Percentiles rank a stretch among this genome's conserved stretches.
Evolutionary conservation across 2,888 invertebrate genomes (phyloP).

Genomic region (Junonia oenone): DNA sequence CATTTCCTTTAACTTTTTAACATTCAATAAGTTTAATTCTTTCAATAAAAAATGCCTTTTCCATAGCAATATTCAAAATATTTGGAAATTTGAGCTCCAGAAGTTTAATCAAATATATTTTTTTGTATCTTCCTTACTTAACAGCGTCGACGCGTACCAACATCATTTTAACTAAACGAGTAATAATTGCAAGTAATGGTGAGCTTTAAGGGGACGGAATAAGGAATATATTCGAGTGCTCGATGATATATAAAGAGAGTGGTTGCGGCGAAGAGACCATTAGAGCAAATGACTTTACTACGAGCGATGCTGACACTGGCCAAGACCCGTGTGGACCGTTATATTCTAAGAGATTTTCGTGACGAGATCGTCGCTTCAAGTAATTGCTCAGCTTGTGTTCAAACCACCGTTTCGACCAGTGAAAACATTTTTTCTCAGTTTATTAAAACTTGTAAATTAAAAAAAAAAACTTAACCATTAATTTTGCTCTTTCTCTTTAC

Average conservation of each 20-base stretch:
- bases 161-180: slow-evolving; percentile 21
- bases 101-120: slow-evolving; percentile 13
- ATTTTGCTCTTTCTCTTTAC: neutral
- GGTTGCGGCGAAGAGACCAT: slow-evolving; percentile 46
- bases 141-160: slow-evolving; percentile 16
- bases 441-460: neutral
- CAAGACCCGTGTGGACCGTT: slow-evolving; percentile 49
- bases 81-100: slow-evolving; percentile 13
- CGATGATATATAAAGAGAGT: slow-evolving; percentile 29
- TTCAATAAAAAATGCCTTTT: too few relatives aligned
- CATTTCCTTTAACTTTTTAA: too few relatives aligned
- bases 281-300: slow-evolving; percentile 58
- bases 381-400: slow-evolving; percentile 41
- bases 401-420: slow-evolving; percentile 31
- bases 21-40: too few relatives aligned
- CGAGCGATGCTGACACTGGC: slow-evolving; percentile 47
- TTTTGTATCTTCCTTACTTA: slow-evolving; percentile 19
- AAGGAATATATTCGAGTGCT: slow-evolving; percentile 29
- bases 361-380: slow-evolving; percentile 46
- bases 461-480: neutral
- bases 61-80: slow-evolving; percentile 6
- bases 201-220: slow-evolving; percentile 22
- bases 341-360: slow-evolving; percentile 53
- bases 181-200: slow-evolving; percentile 12
- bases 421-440: neutral